Evolutionary conservation across 2,113 vertebrate species (phyloP).

Genomic region (Copsychus sechellarum): DNA sequence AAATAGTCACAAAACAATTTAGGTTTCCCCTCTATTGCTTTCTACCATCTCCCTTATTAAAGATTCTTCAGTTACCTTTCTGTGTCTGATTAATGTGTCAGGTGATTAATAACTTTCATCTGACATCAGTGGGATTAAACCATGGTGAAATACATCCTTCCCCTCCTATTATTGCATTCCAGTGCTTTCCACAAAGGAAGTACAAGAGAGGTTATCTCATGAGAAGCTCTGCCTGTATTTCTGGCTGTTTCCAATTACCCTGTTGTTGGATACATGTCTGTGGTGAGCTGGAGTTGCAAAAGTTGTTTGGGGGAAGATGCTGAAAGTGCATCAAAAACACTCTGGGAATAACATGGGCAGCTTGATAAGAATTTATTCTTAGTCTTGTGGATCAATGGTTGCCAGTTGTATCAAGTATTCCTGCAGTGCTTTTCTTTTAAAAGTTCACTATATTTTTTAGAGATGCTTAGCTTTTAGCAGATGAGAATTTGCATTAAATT

Average conservation of each 20-base stretch:
- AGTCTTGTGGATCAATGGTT: not conserved
- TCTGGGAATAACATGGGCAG: not conserved
- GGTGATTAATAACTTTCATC: constrained; percentile 34
- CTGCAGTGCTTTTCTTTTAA: not conserved
- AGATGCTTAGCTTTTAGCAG: not conserved
- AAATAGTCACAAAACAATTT: not conserved
- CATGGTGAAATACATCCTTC: not conserved
- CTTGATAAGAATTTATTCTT: not conserved
- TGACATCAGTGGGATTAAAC: constrained; percentile 1
- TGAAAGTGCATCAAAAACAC: not conserved
- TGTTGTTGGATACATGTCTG: not conserved
- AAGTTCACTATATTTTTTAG: not conserved
- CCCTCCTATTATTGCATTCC: not conserved
- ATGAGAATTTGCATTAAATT: not conserved
- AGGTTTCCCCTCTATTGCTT: not conserved
- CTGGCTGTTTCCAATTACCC: not conserved
- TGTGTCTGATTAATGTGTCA: not conserved
- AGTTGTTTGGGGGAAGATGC: not conserved
- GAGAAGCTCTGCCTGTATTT: not conserved
- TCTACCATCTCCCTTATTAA: not conserved
- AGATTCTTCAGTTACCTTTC: not conserved
- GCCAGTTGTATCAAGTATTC: not conserved
- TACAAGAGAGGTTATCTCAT: not conserved
- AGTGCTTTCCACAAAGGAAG: not conserved
- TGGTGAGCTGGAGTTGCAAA: not conserved